Evolutionary conservation across 2,888 invertebrate species (phyloP), one percentile per base, ranked within the genome.

Genomic region (Catotricha subobsoleta): DNA sequence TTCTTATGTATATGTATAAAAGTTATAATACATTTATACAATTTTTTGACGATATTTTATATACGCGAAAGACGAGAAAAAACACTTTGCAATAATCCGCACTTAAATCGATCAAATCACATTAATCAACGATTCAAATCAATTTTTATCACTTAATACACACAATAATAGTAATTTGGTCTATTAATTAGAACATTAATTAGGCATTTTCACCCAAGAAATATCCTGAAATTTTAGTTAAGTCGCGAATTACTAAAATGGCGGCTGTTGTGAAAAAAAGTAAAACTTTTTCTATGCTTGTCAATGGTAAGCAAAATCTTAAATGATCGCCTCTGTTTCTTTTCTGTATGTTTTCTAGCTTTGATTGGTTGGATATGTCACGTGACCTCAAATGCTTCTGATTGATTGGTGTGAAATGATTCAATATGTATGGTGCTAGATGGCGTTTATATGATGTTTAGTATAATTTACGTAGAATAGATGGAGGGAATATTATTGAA

Each of bases 271-370:
- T 48, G 49, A 51, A 80, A 25, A 36, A 36, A 36, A 36, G 36
- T 36, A 36, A 75, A 80, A 83, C 77, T 83, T 84, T 82, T 83
- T 80, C 78, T 81, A 81, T 80, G 82, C 83, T 83, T 83, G 83
- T 83, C 83, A 83, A 76, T 69, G 71, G 71, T 70, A 71, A 67
- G 67, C 36, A 36, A 36, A 36, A 36, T 36, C 36, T 36, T 36
- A 36, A 36, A 36, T 36, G 36, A 36, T 36, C 36, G 36, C 25
- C 36, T 67, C 66, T 66, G 65, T 64, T 62, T 65, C 66, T 25
- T 58, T 21, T 30, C 37, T 36, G 23, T 21, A 25, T 20, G 31
- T 20, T 39, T 31, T 23, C 20, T n/a, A 29, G 21, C 44, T 51
- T 48, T 49, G 49, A 68, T 68, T 67, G 67, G 67, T 45, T 46